Percentiles rank a stretch among this genome's conserved stretches.
phyloP scores from a whole-genome alignment of 2,113 vertebrate genomes.

The Myotis davidii region DNA sequence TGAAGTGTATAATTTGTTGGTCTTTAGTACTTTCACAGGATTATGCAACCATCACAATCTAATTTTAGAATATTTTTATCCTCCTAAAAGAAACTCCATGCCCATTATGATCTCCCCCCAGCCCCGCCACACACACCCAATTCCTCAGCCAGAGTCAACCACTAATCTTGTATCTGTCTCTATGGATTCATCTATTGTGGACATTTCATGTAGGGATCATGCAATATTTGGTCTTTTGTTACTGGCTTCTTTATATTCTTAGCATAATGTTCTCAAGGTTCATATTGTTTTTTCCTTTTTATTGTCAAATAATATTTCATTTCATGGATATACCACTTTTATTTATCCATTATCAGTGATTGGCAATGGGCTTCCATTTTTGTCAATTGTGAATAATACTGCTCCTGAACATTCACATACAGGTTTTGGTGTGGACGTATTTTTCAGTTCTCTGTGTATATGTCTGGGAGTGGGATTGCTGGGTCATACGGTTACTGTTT shows the following conservation, averaged over 20 bases:
- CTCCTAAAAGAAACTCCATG: background rate
- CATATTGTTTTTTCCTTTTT: background rate
- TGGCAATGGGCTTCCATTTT: background rate
- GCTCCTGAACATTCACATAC: background rate
- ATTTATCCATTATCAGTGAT: background rate
- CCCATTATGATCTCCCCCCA: background rate
- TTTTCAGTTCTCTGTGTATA: background rate
- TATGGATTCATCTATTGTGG: background rate
- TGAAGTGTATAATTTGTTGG: background rate
- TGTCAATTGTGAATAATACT: background rate
- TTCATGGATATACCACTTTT: background rate
- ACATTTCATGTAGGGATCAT: background rate
- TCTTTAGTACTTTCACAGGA: background rate
- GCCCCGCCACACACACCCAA: too few relatives aligned
- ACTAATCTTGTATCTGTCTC: background rate
- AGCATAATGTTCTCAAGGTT: background rate
- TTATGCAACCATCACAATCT: background rate
- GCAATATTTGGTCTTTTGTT: background rate
- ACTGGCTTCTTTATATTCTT: background rate
- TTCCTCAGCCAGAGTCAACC: background rate
- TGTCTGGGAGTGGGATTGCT: background rate
- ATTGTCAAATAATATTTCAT: conserved; percentile 11
- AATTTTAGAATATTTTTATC: conserved; percentile 4
- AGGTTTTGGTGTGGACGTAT: background rate
- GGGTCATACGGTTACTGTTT: background rate